Evolutionary conservation across 2,888 invertebrate species (phyloP), one percentile per base, ranked within the genome.

Genomic region (Thereva nobilitata): DNA sequence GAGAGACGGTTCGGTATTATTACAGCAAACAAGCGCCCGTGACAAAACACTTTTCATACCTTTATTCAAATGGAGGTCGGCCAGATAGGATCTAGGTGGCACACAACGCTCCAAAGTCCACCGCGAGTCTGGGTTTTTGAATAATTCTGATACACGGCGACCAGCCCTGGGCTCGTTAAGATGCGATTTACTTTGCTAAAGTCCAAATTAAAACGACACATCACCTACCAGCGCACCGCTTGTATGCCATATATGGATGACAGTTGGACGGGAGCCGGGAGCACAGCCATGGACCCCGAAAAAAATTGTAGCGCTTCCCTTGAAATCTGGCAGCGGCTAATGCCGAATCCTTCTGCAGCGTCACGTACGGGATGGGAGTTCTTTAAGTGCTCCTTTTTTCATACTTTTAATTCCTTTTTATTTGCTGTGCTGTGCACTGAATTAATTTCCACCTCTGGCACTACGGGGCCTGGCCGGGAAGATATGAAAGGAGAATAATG

Each of bases 371-470:
- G 37, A 65, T 55, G 50, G 56, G 37, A 50, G 44, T 41, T 35
- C 52, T 55, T 63, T 68, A 41, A 68, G 42, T 64, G 54, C 10
- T 54, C 53, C 63, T 63, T 50, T 44, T 52, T 63, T 53, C 42
- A 56, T 56, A 42, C 10, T 50, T 66, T 57, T 57, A 57, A 40
- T 57, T 54, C 57, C 34, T 56, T 57, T 68, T 66, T 68, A 66
- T 69, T 63, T 67, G 57, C 61, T 7, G 66, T 66, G 64, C 23
- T 69, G 67, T 69, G 69, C 63, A 67, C 59, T 69, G 69, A 69
- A 69, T 69, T 69, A 69, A 67, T 69, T 55, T 67, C 67, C 69
- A 69, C 66, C 59, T 67, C 37, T 23, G 61, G 61, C 64, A 44
- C 42, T 53, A 23, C 42, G 12, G 37, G 56, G 9, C 34, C n/a